A percentile compares a stretch with the other conserved stretches of the same genome.
Evolutionary conservation across 1,140 invertebrate species (phyloP).

Genomic region (Orchesella cincta): DNA sequence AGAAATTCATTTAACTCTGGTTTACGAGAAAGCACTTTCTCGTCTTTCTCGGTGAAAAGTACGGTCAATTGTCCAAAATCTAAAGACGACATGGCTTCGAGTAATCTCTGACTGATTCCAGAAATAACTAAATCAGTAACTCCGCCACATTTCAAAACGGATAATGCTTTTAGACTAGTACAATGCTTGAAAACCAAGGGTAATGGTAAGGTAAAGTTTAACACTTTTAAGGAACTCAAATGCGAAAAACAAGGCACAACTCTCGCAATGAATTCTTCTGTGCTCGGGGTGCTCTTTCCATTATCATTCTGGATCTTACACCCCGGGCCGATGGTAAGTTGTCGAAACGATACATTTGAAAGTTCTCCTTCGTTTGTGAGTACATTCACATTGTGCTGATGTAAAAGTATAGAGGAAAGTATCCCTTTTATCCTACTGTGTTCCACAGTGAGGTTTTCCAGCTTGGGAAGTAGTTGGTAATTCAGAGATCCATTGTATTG

Average conservation of each 20-base stretch:
- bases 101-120: neutral
- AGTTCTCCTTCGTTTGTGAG: neutral
- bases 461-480: neutral
- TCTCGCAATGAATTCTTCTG: neutral
- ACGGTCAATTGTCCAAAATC: neutral
- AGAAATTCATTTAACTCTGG: neutral
- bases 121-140: neutral
- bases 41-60: neutral
- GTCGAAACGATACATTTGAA: neutral
- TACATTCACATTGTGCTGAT: neutral
- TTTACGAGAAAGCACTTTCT: neutral
- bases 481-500: neutral
- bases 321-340: neutral
- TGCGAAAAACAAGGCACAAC: neutral
- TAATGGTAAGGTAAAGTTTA: neutral
- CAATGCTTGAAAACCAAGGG: neutral
- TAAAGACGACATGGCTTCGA: neutral
- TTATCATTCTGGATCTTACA: neutral
- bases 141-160: neutral
- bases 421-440: neutral
- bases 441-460: neutral
- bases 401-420: neutral
- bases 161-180: neutral
- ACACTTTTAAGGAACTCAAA: neutral
- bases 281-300: neutral